A percentile compares a stretch with the other conserved stretches of the same genome.
Conservation (phyloP, 2,888 invertebrate genomes). For the Apamea sordens region DNA sequence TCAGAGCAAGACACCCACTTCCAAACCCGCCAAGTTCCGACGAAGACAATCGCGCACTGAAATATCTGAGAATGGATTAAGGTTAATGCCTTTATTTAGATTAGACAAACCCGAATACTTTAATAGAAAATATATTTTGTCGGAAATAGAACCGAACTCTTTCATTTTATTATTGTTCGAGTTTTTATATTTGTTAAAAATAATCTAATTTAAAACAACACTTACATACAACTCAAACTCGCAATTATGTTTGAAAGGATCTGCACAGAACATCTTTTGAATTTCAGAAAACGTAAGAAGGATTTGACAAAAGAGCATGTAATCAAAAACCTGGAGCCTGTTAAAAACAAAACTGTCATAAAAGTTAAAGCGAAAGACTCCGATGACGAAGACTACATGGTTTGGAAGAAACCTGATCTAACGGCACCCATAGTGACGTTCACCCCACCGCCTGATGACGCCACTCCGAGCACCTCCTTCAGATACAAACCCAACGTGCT, state of each 20-base stretch:
- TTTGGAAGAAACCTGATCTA: slow-evolving; percentile 85
- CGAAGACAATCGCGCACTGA: slow-evolving; percentile 84
- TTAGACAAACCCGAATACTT: neutral
- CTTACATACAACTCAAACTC: neutral
- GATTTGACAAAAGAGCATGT: slow-evolving; percentile 82
- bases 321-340: slow-evolving; percentile 77
- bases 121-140: neutral
- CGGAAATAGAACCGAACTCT: neutral
- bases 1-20: slow-evolving; percentile 82
- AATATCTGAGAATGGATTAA: slow-evolving; percentile 79
- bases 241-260: neutral
- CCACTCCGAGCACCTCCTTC: slow-evolving; percentile 77
- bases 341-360: slow-evolving; percentile 77
- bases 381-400: slow-evolving; percentile 88
- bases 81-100: slow-evolving; percentile 70
- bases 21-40: slow-evolving; percentile 83
- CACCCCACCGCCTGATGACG: slow-evolving; percentile 84
- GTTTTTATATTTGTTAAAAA: slow-evolving; percentile 3
- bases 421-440: slow-evolving; percentile 86
- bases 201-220: slow-evolving; percentile 1
- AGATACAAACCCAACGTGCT: slow-evolving; percentile 82
- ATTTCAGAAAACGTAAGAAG: slow-evolving; percentile 86
- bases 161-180: neutral
- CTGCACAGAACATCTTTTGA: neutral
- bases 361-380: slow-evolving; percentile 87